These are phyloP conservation scores for Perithous albicinctus DNA, from an alignment of 2,888 invertebrate species.

Conservation along the genomic window DNA sequence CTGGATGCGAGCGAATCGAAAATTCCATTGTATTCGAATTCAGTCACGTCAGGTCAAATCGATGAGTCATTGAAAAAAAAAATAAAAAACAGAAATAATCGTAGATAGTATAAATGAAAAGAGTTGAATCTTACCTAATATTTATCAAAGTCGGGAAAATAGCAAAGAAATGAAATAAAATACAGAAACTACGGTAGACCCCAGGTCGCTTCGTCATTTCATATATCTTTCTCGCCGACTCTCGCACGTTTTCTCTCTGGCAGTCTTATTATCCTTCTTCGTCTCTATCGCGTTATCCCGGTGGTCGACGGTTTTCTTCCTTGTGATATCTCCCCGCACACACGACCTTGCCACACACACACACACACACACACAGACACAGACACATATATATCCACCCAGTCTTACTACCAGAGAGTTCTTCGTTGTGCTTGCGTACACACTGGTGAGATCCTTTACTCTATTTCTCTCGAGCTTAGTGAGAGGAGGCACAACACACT, in stretches of 20 bases:
- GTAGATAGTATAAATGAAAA: background rate
- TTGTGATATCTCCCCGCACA: conserved; percentile 28
- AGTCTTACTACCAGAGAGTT: background rate
- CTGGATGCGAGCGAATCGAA: background rate
- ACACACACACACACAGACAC: too few relatives aligned
- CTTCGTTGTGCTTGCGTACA: background rate
- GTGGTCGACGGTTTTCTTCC: conserved; percentile 29
- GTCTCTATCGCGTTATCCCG: conserved; percentile 39
- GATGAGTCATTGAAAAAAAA: background rate
- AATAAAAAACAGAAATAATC: background rate
- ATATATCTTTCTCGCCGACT: conserved; percentile 33
- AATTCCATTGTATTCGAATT: background rate
- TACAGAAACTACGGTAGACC: conserved; percentile 1
- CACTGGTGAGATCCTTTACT: conserved; percentile 38
- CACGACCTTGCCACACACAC: background rate
- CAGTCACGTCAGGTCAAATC: background rate
- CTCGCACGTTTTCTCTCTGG: conserved; percentile 37
- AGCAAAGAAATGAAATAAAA: conserved; percentile 1
- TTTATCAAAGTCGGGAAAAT: conserved; percentile 10
- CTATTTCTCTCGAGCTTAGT: conserved; percentile 45
- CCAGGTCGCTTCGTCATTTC: background rate
- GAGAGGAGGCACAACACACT: conserved; percentile 65
- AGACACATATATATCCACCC: too few relatives aligned
- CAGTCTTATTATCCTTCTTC: conserved; percentile 40
- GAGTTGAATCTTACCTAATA: background rate